Conservation (phyloP, 1,140 invertebrate genomes). For the Babylonia areolata region DNA sequence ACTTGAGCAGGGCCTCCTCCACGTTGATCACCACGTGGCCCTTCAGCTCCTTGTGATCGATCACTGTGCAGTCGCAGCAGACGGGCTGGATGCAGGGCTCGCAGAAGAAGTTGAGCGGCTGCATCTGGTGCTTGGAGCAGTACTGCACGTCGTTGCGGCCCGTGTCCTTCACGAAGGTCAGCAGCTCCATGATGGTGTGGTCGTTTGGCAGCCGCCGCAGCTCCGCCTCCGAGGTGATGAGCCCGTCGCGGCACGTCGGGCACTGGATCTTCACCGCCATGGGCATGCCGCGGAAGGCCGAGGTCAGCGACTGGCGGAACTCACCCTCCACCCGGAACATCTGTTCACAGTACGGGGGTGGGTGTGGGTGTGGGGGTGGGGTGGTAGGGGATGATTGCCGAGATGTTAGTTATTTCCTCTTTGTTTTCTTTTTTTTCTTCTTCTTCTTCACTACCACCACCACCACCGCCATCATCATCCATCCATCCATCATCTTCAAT, state of each 20-base stretch:
- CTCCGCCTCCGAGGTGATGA: slow-evolving; percentile 85
- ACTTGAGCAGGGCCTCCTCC: slow-evolving; percentile 68
- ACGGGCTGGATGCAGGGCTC: slow-evolving; percentile 70
- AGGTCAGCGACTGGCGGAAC: slow-evolving; percentile 66
- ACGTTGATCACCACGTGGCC: slow-evolving; percentile 72
- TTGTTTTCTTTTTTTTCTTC: no score
- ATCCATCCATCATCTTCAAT: no score
- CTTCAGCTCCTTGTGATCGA: slow-evolving; percentile 67
- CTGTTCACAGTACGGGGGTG: no score
- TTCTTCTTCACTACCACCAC: no score
- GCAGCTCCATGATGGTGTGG: slow-evolving; percentile 67
- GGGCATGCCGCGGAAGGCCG: slow-evolving; percentile 68
- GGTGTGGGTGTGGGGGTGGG: no score
- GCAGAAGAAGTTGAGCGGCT: slow-evolving; percentile 74
- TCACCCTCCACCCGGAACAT: slow-evolving; percentile 73
- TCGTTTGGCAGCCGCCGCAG: slow-evolving; percentile 69
- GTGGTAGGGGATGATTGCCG: no score
- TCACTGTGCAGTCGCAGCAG: slow-evolving; percentile 72
- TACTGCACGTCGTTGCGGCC: slow-evolving; percentile 64
- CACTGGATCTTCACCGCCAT: slow-evolving; percentile 72
- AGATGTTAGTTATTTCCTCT: no score
- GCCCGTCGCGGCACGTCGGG: slow-evolving; percentile 94
- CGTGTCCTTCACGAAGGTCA: slow-evolving; percentile 63
- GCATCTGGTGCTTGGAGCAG: slow-evolving; percentile 70
- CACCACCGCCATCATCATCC: no score